Conservation (phyloP, 2,888 invertebrate species). For the Periphyllus acericola region DNA sequence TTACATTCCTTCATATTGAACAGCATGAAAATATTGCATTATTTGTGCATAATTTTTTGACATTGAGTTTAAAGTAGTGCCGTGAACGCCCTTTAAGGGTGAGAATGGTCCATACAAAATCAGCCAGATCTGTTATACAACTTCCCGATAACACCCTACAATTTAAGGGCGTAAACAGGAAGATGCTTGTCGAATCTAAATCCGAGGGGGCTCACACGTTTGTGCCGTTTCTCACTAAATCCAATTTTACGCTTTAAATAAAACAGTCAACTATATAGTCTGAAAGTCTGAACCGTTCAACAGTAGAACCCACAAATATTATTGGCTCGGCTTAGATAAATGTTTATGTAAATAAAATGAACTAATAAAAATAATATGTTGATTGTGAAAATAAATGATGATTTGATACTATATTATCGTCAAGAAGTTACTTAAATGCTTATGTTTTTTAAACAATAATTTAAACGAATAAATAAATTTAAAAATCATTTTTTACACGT, state of each 20-base stretch:
- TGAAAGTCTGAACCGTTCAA: constrained; percentile 1
- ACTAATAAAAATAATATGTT: no score
- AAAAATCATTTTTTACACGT: no score
- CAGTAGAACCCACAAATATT: neutral
- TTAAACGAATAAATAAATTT: no score
- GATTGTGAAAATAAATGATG: no score
- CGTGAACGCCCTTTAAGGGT: constrained; percentile 19
- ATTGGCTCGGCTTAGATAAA: no score
- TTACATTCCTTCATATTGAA: neutral
- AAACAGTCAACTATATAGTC: constrained; percentile 10
- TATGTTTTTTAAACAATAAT: no score
- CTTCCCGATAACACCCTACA: constrained; percentile 41
- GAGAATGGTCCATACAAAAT: constrained; percentile 25
- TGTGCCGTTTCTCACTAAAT: constrained; percentile 43
- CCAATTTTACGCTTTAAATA: constrained; percentile 26
- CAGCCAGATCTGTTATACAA: constrained; percentile 45
- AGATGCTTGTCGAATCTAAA: constrained; percentile 55
- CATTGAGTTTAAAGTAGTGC: constrained; percentile 35
- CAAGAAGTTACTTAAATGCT: no score
- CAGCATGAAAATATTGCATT: neutral
- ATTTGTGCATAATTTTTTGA: constrained; percentile 1
- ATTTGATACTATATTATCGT: no score
- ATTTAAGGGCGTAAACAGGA: constrained; percentile 59
- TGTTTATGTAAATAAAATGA: no score
- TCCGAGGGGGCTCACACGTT: constrained; percentile 41